Base-by-base conservation (phyloP, 1,140 invertebrate genomes). In the Belonocnema kinseyi region DNA sequence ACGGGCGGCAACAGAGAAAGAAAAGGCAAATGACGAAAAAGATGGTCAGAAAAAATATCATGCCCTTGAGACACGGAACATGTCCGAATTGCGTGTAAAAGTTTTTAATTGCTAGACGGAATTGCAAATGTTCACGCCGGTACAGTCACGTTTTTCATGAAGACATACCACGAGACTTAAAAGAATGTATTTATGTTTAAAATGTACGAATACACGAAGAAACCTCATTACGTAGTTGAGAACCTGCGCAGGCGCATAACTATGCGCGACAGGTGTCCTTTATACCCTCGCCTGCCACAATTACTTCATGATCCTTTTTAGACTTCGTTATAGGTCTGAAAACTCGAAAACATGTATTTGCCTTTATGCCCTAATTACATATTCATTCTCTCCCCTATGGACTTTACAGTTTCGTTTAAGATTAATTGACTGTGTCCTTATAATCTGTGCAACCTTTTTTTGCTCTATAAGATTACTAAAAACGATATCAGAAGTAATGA, bases 31-130 rank as follows among this genome's bases (percentile, higher is more conserved):
- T n/a, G n/a, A n/a, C n/a, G n/a, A n/a, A 51, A 73, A 70, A 11
- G 61, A 46, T 21, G 58, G 58, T 66, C 21, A 66, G 76, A 80
- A 77, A 80, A 77, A 80, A 75, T 75, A 78, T 80, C 77, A 81
- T 76, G 73, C 70, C 56, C 74, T 26, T 19, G 61, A 72, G 70
- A 74, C 76, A 75, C 72, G 58, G 70, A 81, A 78, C 40, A 56
- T 80, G 75, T 76, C 78, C 14, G 50, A 70, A 83, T 87, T 82
- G 80, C 80, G 77, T 77, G 80, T 71, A 73, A 80, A 82, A 78
- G 82, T 81, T 82, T 83, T 85, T 85, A 85, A 84, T 85, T 85
- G 79, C 66, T 74, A 19, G 80, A 79, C 72, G 76, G 53, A 76
- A 77, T 54, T 50, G 77, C 72, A 78, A 77, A 80, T 77, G 71